These are phyloP conservation scores for Echiichthys vipera DNA, from an alignment of 2,797 vertebrate genomes.

Conservation along the genomic window DNA sequence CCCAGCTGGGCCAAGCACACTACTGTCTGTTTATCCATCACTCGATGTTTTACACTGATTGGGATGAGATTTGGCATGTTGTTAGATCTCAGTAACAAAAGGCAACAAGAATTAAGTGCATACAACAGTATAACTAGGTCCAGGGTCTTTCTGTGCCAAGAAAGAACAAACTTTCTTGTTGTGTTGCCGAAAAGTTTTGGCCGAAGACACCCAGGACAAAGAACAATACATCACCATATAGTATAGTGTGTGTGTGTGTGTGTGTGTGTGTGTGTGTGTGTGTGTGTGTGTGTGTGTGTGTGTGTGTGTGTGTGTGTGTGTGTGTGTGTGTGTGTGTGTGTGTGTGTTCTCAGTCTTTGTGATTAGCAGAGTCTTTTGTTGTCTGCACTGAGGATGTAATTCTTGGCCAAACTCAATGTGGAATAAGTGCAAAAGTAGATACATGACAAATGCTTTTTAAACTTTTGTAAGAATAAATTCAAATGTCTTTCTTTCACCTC, in stretches of 20 bases:
- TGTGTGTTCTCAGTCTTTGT: conserved; percentile 35
- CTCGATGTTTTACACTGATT: conserved; percentile 36
- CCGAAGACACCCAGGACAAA: conserved; percentile 10
- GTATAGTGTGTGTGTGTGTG: conserved; percentile 6
- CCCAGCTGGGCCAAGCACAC: conserved; percentile 32
- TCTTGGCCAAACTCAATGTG: conserved; percentile 44
- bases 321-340: conserved; percentile 6
- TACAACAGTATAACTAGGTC: conserved; percentile 1
- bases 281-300: conserved; percentile 21
- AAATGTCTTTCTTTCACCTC: not conserved
- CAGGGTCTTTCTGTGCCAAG: conserved; percentile 10
- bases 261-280: conserved; percentile 9
- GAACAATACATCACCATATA: conserved; percentile 42
- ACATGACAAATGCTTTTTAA: not conserved
- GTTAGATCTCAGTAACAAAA: conserved; percentile 19
- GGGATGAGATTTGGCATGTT: conserved; percentile 21
- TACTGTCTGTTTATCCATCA: conserved; percentile 41
- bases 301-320: conserved; percentile 6
- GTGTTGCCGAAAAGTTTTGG: conserved; percentile 26
- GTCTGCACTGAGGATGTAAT: conserved; percentile 29
- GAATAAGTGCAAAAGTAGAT: conserved; percentile 37
- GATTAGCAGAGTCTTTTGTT: conserved; percentile 40
- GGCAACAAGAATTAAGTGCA: not conserved
- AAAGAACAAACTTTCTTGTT: conserved; percentile 14
- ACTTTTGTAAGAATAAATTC: not conserved